phyloP scores from a whole-genome alignment of 2,113 vertebrate genomes.

The Chaenocephalus aceratus region DNA sequence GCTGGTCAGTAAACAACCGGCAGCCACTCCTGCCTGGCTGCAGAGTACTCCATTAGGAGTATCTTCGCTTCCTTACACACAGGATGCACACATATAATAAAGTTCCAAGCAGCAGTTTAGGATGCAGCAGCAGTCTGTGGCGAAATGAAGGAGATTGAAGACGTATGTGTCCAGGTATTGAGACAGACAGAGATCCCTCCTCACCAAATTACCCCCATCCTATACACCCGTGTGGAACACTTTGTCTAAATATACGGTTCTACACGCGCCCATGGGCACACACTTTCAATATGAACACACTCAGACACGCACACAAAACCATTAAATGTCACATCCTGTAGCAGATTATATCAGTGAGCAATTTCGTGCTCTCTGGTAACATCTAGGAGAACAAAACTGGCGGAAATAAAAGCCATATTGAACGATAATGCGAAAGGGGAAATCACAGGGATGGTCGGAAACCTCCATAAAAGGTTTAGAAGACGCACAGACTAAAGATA shows the following conservation, averaged over 20 bases:
- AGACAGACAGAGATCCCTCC: conserved; percentile 71
- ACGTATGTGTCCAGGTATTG: conserved; percentile 77
- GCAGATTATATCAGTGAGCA: conserved; percentile 68
- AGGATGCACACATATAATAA: conserved; percentile 85
- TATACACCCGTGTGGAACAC: conserved; percentile 47
- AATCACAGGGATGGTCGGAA: conserved; percentile 37
- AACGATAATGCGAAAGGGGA: conserved; percentile 53
- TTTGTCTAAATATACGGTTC: conserved; percentile 55
- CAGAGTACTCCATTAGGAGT: conserved; percentile 77
- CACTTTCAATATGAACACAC: conserved; percentile 40
- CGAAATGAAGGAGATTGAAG: conserved; percentile 78
- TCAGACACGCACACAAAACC: conserved; percentile 38
- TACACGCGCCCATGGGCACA: conserved; percentile 27
- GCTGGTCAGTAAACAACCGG: conserved; percentile 64
- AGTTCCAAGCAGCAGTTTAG: conserved; percentile 56
- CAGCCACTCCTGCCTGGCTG: conserved; percentile 56
- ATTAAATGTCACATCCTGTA: conserved; percentile 68
- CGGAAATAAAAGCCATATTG: conserved; percentile 63
- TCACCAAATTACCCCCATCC: conserved; percentile 70
- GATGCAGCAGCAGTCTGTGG: conserved; percentile 64
- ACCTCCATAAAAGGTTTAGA: conserved; percentile 34
- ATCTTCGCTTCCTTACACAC: conserved; percentile 69
- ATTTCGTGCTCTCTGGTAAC: conserved; percentile 63
- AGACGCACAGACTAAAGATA: conserved; percentile 34
- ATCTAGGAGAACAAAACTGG: conserved; percentile 56